A percentile compares a stretch with the other conserved stretches of the same genome.
Conservation (phyloP, 1,140 invertebrate species). For the Neodiprion virginianus region DNA sequence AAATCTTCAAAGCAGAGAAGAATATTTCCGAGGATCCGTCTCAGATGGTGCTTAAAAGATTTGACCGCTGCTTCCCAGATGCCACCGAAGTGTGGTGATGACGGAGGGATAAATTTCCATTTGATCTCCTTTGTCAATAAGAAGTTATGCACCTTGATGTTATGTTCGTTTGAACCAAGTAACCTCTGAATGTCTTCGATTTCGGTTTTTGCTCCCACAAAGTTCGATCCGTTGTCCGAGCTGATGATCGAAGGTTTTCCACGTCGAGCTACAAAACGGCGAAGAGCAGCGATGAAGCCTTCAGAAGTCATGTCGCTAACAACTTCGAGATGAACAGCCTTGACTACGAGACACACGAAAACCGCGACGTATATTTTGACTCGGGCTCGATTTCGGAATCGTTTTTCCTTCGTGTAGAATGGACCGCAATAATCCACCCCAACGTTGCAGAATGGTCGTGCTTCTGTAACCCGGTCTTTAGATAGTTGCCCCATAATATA, state of each 20-base stretch:
- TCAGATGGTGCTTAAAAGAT: not conserved
- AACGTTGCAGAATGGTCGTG: no score
- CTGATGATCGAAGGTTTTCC: not conserved
- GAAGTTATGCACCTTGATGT: no score
- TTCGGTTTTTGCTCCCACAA: no score
- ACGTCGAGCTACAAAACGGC: not conserved
- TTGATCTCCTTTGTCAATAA: no score
- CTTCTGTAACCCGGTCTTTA: no score
- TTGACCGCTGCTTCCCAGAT: not conserved
- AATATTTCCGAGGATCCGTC: not conserved
- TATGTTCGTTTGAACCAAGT: no score
- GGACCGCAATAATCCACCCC: no score
- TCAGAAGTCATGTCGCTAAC: not conserved
- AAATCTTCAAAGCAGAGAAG: slow-evolving; percentile 28
- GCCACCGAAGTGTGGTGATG: not conserved
- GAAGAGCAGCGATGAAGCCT: not conserved
- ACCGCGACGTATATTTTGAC: not conserved
- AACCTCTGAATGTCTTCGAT: no score
- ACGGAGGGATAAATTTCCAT: no score
- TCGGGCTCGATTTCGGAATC: not conserved
- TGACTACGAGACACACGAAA: not conserved
- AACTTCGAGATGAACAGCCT: not conserved
- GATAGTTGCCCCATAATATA: no score
- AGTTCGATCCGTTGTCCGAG: no score
- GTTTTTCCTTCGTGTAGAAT: not conserved